Base-by-base conservation (phyloP, 2,113 vertebrate species). In the Phaethon lepturus region DNA sequence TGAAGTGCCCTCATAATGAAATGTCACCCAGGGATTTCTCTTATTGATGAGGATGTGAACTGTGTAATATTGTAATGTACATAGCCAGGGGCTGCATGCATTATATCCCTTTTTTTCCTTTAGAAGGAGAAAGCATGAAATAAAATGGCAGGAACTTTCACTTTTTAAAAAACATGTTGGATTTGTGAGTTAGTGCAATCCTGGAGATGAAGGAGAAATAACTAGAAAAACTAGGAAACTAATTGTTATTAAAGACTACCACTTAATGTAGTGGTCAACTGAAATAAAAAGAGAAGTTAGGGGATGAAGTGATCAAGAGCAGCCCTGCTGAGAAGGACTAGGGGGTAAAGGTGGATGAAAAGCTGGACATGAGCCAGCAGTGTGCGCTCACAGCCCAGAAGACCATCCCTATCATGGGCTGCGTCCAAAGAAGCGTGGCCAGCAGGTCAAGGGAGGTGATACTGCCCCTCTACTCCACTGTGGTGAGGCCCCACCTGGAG, bases 371-470 rank as follows among this genome's bases (percentile, higher is more conserved):
- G 25, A 59, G 33, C 10, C 1, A 2, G 4, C 55, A 59, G 28
- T 35, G 42, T 59, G 42, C 1, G 1, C 55, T 29, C 2, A 10
- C 42, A 76, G 42, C 18, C 33, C 10, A 29, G 25, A 76, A 59
- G 4, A 10, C 33, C 73, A 23, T 10, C 2, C 1, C 2, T 28
- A 35, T 29, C 18, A 33, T 22, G 44, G 14, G 14, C 50, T 47
- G 25, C 25, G 23, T 47, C 55, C 17, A 56, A n/a, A 33, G 25
- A n/a, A 33, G 25, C 0, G 0, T 4, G 25, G 3, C 33, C 6
- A 59, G 42, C 42, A 59, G 25, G 55, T 59, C 1, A 0, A 47
- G 10, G 42, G 42, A 47, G 10, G 42, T 2, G n/a, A 62, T 62
- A 24, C 26, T 40, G 7, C 25, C 55, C 25, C 73, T 38, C 38